Evolutionary conservation across 2,797 vertebrate genomes (phyloP).

Genomic region (Tadarida brasiliensis): DNA sequence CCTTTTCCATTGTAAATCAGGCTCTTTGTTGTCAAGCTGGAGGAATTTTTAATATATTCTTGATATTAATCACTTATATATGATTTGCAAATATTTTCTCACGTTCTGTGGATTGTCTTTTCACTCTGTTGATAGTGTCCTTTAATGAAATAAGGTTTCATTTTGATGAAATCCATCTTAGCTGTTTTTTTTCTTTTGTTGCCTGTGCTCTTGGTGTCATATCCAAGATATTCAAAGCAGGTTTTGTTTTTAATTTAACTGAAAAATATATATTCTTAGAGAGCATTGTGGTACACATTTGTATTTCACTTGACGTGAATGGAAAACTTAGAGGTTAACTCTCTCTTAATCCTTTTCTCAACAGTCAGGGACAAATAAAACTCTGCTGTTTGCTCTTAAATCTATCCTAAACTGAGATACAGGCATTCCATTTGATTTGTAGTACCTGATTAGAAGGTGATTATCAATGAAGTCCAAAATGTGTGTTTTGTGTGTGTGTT

Average conservation of each 20-base stretch:
- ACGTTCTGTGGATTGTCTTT: background rate
- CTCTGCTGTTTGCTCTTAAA: background rate
- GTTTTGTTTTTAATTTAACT: background rate
- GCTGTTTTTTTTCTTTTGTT: background rate
- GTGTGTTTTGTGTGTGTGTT: background rate
- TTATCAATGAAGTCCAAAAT: background rate
- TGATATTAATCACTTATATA: background rate
- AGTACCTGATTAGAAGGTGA: background rate
- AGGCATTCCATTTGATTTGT: background rate
- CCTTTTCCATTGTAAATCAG: background rate
- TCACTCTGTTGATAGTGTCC: background rate
- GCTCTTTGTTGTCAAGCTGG: background rate
- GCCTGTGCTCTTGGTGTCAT: background rate
- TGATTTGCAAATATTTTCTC: slow-evolving; percentile 5
- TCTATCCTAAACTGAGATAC: background rate
- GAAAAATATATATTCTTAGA: background rate
- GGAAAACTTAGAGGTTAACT: background rate
- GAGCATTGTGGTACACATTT: background rate
- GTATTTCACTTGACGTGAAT: background rate
- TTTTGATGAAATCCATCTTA: background rate
- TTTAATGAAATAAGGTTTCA: background rate
- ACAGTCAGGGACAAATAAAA: background rate
- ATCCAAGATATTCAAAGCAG: background rate
- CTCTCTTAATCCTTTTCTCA: background rate
- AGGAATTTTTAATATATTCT: background rate